phyloP scores from a whole-genome alignment of 2,888 invertebrate species.

The Leuctra nigra region DNA sequence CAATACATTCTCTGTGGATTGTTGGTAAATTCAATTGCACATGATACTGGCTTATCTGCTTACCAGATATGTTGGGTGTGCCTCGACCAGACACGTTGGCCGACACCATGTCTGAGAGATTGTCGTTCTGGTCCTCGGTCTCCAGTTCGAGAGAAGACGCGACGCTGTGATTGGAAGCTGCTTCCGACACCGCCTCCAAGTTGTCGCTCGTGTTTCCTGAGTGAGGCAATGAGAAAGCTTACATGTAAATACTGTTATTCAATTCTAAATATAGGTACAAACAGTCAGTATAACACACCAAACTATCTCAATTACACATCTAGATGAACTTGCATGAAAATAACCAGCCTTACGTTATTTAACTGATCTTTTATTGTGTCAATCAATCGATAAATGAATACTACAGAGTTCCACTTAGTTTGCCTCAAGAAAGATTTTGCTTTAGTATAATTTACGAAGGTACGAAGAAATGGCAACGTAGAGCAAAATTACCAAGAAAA shows the following conservation, averaged over 20 bases:
- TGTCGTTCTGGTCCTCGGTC: conserved; percentile 77
- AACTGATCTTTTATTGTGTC: too few species aligned
- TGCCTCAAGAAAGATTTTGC: too few species aligned
- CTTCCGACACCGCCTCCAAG: conserved; percentile 90
- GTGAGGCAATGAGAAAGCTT: too few species aligned
- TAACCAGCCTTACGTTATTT: too few species aligned
- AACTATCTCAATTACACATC: background rate
- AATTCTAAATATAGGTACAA: background rate
- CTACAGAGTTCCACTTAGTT: too few species aligned
- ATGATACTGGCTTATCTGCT: background rate
- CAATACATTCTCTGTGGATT: background rate
- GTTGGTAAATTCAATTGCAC: background rate
- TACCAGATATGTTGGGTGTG: conserved; percentile 87
- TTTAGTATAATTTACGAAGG: too few species aligned
- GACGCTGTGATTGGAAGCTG: conserved; percentile 91
- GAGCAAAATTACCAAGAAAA: too few species aligned
- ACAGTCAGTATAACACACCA: background rate
- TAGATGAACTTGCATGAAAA: too few species aligned
- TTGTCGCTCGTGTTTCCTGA: conserved; percentile 82
- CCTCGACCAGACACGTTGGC: conserved; percentile 90
- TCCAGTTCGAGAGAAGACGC: conserved; percentile 75
- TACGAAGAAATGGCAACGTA: too few species aligned
- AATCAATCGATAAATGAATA: too few species aligned
- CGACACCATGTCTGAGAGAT: conserved; percentile 95
- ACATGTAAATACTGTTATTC: conserved; percentile 1